A percentile compares a stretch with the other conserved stretches of the same genome.
These are phyloP conservation scores for Chelonia mydas DNA, from an alignment of 2,797 vertebrate species.

Conservation along the genomic window DNA sequence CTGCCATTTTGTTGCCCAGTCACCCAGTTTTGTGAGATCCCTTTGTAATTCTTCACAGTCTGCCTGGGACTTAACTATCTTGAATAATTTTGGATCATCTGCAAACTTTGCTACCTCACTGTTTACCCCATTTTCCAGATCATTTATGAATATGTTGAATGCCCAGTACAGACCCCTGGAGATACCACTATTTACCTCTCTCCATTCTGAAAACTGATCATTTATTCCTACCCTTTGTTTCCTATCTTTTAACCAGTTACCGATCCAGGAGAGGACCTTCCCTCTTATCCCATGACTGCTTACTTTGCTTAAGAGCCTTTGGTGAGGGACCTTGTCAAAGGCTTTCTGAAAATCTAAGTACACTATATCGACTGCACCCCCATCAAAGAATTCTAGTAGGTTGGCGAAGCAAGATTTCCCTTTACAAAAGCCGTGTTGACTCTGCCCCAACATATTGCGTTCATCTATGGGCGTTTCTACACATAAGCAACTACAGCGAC, in stretches of 20 bases:
- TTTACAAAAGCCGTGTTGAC: not conserved
- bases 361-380: not conserved
- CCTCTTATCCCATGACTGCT: not conserved
- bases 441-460: not conserved
- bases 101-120: not conserved
- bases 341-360: not conserved
- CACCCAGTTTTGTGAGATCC: not conserved
- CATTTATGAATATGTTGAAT: not conserved
- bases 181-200: not conserved
- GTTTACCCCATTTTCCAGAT: not conserved
- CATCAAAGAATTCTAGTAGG: not conserved
- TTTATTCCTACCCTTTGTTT: not conserved
- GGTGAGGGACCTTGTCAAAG: not conserved
- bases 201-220: not conserved
- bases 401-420: not conserved
- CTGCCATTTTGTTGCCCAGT: not conserved
- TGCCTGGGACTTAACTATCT: not conserved
- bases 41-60: not conserved
- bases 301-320: not conserved
- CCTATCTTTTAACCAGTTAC: not conserved
- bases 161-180: not conserved
- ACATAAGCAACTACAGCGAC: too few relatives aligned
- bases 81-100: not conserved
- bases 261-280: not conserved
- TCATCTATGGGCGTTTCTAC: not conserved